phyloP scores from a whole-genome alignment of 2,113 vertebrate species.

The Lycaon pictus region DNA sequence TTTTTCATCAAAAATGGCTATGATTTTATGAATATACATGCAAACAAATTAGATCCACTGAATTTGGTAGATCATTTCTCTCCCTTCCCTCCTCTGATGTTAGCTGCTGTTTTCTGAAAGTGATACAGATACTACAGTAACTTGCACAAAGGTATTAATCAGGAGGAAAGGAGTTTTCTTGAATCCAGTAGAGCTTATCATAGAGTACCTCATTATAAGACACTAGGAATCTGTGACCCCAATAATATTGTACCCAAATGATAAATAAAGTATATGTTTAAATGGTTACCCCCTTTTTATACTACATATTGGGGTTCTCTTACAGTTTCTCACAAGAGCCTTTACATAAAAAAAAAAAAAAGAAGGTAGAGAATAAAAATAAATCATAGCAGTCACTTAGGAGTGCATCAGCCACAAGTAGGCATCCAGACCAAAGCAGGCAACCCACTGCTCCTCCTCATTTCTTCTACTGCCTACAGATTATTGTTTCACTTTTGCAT shows the following conservation, averaged over 20 bases:
- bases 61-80: constrained; percentile 49
- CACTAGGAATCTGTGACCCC: not conserved
- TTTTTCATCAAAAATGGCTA: constrained; percentile 53
- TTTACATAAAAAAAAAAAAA: not conserved
- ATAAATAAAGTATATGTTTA: constrained; percentile 63
- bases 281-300: not conserved
- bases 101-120: constrained; percentile 43
- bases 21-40: constrained; percentile 57
- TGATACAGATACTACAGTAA: constrained; percentile 50
- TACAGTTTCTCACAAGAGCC: not conserved
- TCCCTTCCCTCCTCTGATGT: not conserved
- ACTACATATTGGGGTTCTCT: not conserved
- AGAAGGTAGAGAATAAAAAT: not conserved
- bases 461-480: not conserved
- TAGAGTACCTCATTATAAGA: constrained; percentile 34
- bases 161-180: not conserved
- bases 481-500: not conserved
- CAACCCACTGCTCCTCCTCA: no score
- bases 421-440: not conserved
- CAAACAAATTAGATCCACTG: constrained; percentile 63
- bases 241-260: constrained; percentile 10
- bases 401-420: not conserved
- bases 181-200: constrained; percentile 51
- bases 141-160: constrained; percentile 48
- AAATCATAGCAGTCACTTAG: not conserved